Conservation (phyloP, 2,888 invertebrate genomes). For the Melinaea menophilus region DNA sequence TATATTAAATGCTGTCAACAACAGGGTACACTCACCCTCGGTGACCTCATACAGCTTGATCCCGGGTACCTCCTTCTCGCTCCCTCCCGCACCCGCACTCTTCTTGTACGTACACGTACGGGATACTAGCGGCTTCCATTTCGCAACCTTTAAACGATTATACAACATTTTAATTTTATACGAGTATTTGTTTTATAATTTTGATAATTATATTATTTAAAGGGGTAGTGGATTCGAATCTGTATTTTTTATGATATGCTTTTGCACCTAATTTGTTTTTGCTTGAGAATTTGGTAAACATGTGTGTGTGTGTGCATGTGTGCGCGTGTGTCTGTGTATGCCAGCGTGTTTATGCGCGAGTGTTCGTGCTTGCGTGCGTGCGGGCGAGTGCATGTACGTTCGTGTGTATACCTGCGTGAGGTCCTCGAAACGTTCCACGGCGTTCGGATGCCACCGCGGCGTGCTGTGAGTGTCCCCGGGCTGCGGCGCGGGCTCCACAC, state of each 20-base stretch:
- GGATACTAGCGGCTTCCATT: constrained; percentile 89
- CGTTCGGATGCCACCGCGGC: constrained; percentile 80
- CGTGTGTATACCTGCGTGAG: constrained; percentile 75
- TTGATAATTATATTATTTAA: no score
- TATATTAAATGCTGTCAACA: no score
- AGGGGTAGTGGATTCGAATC: no score
- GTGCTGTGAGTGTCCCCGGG: constrained; percentile 47
- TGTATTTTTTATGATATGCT: no score
- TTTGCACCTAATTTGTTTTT: no score
- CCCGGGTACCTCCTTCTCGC: constrained; percentile 86
- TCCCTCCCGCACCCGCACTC: constrained; percentile 58
- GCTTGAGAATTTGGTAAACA: no score
- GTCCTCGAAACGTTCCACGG: constrained; percentile 83
- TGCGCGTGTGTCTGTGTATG: constrained; percentile 31
- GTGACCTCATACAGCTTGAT: constrained; percentile 85
- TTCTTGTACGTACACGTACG: constrained; percentile 85
- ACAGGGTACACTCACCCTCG: constrained; percentile 65
- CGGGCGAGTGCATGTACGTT: no score
- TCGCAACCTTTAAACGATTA: constrained; percentile 72
- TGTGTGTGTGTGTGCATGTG: no score
- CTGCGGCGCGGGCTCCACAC: constrained; percentile 78
- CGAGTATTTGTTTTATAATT: no score
- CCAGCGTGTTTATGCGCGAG: constrained; percentile 65
- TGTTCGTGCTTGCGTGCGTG: no score
- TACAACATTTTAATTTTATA: not conserved